Conservation (phyloP, 2,113 vertebrate genomes). For the Daphoenositta chrysoptera region DNA sequence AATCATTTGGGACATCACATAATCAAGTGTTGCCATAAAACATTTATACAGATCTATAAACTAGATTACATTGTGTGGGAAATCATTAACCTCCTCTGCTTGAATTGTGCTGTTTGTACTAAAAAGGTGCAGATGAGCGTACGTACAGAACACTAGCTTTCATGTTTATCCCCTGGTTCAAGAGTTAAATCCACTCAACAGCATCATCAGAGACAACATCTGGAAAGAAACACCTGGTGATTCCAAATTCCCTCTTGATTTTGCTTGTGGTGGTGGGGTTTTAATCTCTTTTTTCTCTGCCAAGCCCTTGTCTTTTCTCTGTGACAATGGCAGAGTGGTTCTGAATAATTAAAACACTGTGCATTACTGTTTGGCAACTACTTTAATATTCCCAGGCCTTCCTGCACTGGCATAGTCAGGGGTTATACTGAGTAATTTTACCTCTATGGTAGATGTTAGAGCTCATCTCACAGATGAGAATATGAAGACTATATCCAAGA, state of each 20-base stretch:
- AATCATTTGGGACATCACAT: slow-evolving; percentile 68
- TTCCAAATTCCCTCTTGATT: not conserved
- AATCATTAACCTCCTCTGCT: slow-evolving; percentile 53
- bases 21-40: slow-evolving; percentile 63
- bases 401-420: not conserved
- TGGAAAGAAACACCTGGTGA: slow-evolving; percentile 7
- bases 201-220: not conserved
- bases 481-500: not conserved
- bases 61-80: slow-evolving; percentile 46
- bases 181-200: not conserved
- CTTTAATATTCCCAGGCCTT: slow-evolving; percentile 11
- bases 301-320: not conserved
- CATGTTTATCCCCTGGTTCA: not conserved
- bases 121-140: not conserved
- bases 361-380: slow-evolving; percentile 7
- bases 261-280: not conserved
- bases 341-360: slow-evolving; percentile 42
- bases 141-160: not conserved
- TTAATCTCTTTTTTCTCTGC: not conserved
- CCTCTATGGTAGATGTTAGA: not conserved
- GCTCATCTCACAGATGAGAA: slow-evolving; percentile 3
- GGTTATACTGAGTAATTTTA: not conserved
- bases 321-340: slow-evolving; percentile 10
- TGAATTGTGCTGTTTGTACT: slow-evolving; percentile 1
- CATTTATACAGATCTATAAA: slow-evolving; percentile 67